Evolutionary conservation across 1,140 invertebrate genomes (phyloP).

Genomic region (Leptestheria dahalacensis): DNA sequence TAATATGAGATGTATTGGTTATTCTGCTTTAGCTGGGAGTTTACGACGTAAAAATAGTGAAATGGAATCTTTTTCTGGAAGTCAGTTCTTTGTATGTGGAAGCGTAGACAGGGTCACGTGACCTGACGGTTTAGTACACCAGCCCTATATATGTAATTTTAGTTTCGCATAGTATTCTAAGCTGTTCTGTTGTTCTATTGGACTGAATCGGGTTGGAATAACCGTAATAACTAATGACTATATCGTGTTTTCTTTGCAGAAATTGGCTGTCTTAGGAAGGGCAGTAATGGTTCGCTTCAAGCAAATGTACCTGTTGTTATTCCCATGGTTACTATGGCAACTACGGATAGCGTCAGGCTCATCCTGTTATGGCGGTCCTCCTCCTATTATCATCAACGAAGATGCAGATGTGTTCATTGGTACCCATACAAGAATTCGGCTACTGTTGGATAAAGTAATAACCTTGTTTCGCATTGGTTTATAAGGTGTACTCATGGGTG

Average conservation of each 20-base stretch:
- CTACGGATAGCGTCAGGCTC: neutral
- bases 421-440: neutral
- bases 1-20: too few species aligned
- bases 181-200: too few species aligned
- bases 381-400: constrained; percentile 5
- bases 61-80: too few species aligned
- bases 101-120: too few species aligned
- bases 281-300: neutral
- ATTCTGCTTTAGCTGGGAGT: too few species aligned
- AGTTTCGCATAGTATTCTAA: too few species aligned
- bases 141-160: too few species aligned
- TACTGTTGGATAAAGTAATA: neutral
- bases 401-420: constrained; percentile 6
- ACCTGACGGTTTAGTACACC: too few species aligned
- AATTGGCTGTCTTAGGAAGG: neutral
- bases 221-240: neutral
- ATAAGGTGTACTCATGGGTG: constrained; percentile 5
- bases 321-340: neutral
- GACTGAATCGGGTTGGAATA: too few species aligned
- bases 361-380: neutral
- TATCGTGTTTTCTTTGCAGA: neutral
- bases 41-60: too few species aligned
- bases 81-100: too few species aligned
- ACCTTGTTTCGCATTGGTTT: neutral
- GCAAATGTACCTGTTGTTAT: neutral